A percentile compares a stretch with the other conserved stretches of the same genome.
Conservation (phyloP, 2,113 vertebrate genomes). For the Malurus alboscapulatus region DNA sequence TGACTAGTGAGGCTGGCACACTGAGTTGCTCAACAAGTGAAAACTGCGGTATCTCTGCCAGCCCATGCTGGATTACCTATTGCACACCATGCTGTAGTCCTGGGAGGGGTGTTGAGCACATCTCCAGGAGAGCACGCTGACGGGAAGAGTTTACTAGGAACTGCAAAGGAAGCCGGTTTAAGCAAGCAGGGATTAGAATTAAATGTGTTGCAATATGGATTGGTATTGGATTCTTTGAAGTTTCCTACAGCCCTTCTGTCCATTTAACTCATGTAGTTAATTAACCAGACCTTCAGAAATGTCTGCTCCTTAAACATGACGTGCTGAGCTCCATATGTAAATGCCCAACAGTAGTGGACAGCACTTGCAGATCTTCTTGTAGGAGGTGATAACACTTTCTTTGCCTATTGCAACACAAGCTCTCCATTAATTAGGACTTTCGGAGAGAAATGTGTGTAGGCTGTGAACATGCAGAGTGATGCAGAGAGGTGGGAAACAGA, state of each 20-base stretch:
- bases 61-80: not conserved
- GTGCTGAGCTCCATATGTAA: not conserved
- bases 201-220: not conserved
- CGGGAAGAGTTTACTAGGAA: not conserved
- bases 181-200: not conserved
- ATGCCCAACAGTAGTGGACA: not conserved
- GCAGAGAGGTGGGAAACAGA: slow-evolving; percentile 45
- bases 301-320: not conserved
- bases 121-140: not conserved
- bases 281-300: not conserved
- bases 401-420: not conserved
- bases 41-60: not conserved
- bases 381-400: slow-evolving; percentile 4
- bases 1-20: not conserved
- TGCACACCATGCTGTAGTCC: not conserved
- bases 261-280: not conserved
- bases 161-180: not conserved
- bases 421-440: slow-evolving; percentile 19
- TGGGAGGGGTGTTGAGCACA: not conserved
- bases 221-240: slow-evolving; percentile 8
- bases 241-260: not conserved
- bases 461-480: slow-evolving; percentile 31
- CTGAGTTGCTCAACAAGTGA: not conserved
- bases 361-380: not conserved
- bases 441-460: slow-evolving; percentile 2